Evolutionary conservation across 2,113 vertebrate genomes (phyloP).

Genomic region (Microcebus murinus): DNA sequence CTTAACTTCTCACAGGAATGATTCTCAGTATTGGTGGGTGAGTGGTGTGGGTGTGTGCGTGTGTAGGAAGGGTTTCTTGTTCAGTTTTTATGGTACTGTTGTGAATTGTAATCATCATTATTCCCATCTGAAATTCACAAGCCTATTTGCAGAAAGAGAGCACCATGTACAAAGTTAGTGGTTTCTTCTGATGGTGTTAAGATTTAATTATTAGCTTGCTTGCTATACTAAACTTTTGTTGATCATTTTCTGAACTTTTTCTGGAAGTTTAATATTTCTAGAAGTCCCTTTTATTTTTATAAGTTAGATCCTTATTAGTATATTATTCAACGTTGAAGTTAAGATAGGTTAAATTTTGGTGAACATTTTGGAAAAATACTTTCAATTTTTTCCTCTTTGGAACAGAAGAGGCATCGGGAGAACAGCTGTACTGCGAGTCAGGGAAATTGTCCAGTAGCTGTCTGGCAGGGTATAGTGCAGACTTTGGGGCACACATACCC

Average conservation of each 20-base stretch:
- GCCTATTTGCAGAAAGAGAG: neutral
- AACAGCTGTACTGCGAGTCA: neutral
- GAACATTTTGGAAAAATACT: neutral
- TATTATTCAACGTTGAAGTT: neutral
- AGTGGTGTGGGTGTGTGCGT: neutral
- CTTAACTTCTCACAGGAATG: neutral
- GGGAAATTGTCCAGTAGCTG: neutral
- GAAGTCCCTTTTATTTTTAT: neutral
- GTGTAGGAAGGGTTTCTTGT: neutral
- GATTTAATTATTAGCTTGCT: neutral
- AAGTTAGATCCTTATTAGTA: neutral
- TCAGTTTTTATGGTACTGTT: too few relatives aligned
- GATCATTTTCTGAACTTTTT: neutral
- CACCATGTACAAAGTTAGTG: fast-evolving
- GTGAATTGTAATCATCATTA: neutral
- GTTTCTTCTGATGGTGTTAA: neutral
- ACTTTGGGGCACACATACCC: neutral
- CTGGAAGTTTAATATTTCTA: neutral
- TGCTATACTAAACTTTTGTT: neutral
- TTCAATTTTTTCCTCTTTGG: neutral
- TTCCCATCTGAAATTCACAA: neutral
- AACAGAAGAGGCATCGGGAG: neutral
- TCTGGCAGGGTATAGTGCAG: neutral
- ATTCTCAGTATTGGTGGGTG: neutral
- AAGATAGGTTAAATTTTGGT: neutral